These are phyloP conservation scores for Linnaemya vulpina DNA, from an alignment of 2,888 invertebrate species.

Conservation along the genomic window DNA sequence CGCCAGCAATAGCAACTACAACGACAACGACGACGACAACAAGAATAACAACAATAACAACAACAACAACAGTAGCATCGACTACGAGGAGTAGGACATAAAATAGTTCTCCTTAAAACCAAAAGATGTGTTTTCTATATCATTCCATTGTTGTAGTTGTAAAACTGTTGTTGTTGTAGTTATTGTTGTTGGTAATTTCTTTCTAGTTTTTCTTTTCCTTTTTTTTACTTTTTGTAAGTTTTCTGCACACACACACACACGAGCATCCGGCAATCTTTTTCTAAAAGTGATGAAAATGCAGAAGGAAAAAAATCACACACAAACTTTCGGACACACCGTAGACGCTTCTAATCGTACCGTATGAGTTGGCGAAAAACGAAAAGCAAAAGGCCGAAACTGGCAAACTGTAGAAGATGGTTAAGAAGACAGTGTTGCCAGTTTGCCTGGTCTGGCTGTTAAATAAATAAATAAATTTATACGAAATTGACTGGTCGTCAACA, in stretches of 20 bases:
- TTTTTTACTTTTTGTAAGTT: conserved; percentile 17
- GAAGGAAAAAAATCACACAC: neutral
- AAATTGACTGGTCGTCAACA: no score
- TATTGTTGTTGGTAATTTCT: conserved; percentile 39
- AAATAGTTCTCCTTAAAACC: conserved; percentile 65
- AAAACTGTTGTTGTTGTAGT: conserved; percentile 3
- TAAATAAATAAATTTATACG: no score
- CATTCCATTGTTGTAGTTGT: neutral
- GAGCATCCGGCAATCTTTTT: conserved; percentile 73
- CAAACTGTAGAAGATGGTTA: conserved; percentile 74
- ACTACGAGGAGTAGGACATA: neutral
- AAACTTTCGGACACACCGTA: neutral
- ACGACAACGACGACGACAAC: no score
- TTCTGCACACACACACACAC: conserved; percentile 53
- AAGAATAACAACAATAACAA: no score
- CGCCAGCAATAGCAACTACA: conserved; percentile 9
- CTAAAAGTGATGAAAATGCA: conserved; percentile 71
- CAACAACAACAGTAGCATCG: no score
- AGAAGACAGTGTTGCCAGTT: conserved; percentile 21
- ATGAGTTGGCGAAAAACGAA: conserved; percentile 77
- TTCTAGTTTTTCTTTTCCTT: conserved; percentile 23
- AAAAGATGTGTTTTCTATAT: conserved; percentile 61
- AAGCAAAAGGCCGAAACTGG: conserved; percentile 80
- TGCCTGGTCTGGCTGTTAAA: no score
- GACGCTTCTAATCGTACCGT: conserved; percentile 27